A percentile compares a stretch with the other conserved stretches of the same genome.
Conservation (phyloP, 2,888 invertebrate genomes). For the Apamea crenata region DNA sequence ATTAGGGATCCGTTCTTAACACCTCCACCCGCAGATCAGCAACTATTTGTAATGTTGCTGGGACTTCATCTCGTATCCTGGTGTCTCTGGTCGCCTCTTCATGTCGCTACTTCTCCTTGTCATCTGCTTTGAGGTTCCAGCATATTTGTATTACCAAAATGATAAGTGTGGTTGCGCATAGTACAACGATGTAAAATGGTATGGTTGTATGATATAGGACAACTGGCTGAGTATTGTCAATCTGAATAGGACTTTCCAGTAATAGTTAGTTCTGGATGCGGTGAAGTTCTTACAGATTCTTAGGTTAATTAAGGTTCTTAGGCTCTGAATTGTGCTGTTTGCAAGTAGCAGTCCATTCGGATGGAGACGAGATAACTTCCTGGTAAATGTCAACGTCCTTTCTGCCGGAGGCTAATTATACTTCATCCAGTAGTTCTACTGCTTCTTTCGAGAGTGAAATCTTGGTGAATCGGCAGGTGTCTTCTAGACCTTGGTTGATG, state of each 20-base stretch:
- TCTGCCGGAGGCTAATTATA: not conserved
- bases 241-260: not conserved
- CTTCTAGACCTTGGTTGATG: not conserved
- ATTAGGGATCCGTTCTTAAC: slow-evolving; percentile 6
- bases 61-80: not conserved
- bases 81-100: not conserved
- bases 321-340: not conserved
- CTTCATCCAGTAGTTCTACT: not conserved
- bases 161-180: not conserved
- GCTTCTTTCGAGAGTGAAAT: not conserved
- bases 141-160: not conserved
- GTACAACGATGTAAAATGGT: slow-evolving; percentile 4
- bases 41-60: slow-evolving; percentile 21
- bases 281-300: not conserved
- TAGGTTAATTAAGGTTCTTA: no score
- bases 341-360: not conserved
- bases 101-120: not conserved
- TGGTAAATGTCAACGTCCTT: not conserved
- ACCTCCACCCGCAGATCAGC: slow-evolving; percentile 13
- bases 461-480: not conserved
- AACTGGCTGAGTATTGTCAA: not conserved
- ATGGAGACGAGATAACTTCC: not conserved
- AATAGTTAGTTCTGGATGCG: not conserved
- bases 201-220: slow-evolving; percentile 2
- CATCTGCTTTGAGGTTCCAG: not conserved